A percentile compares a stretch with the other conserved stretches of the same genome.
Evolutionary conservation across 2,888 invertebrate genomes (phyloP).

Genomic region (Exocentrus adspersus): DNA sequence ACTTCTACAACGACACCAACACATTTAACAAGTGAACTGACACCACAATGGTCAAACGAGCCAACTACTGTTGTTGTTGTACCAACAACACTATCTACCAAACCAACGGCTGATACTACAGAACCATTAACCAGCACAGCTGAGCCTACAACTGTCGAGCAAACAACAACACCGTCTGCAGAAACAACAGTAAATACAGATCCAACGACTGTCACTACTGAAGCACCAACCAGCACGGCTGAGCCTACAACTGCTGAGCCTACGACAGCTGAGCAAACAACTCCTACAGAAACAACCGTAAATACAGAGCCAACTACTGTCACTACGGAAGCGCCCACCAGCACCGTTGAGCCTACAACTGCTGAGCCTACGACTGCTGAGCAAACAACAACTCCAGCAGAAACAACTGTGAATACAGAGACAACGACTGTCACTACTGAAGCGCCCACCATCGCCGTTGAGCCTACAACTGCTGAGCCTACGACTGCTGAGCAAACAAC

Average conservation of each 20-base stretch:
- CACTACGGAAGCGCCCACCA: background rate
- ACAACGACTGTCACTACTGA: background rate
- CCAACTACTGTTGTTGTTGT: background rate
- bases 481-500: no score
- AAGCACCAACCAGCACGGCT: background rate
- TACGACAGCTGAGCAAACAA: background rate
- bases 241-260: background rate
- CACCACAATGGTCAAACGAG: background rate
- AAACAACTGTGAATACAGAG: background rate
- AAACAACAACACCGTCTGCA: conserved; percentile 1
- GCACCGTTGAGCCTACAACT: background rate
- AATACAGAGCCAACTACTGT: background rate
- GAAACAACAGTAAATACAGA: background rate
- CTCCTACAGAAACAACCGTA: background rate
- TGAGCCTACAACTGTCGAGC: background rate
- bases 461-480: background rate
- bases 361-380: background rate
- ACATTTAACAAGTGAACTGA: no score
- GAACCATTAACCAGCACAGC: background rate
- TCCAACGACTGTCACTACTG: background rate
- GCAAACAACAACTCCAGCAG: background rate
- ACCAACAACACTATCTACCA: background rate
- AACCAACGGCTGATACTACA: background rate
- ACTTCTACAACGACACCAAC: background rate
- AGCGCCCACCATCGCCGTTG: background rate